Percentiles rank a stretch among this genome's conserved stretches.
Conservation (phyloP, 2,797 vertebrate species). For the Leucoraja ocellata region DNA sequence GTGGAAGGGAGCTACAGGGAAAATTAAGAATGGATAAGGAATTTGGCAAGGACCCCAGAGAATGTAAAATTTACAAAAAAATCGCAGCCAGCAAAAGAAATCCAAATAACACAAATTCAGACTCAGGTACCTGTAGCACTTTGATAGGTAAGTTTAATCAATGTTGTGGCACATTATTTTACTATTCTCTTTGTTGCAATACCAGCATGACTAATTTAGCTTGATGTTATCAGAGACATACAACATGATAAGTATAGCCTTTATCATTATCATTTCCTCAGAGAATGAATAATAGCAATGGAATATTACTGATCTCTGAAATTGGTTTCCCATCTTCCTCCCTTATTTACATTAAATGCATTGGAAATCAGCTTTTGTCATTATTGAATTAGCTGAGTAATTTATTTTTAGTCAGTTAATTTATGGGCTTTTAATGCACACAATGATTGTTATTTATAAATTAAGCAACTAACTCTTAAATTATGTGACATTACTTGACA, state of each 20-base stretch:
- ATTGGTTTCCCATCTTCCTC: no score
- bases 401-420: constrained; percentile 36
- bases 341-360: constrained; percentile 33
- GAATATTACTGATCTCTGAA: constrained; percentile 34
- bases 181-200: neutral
- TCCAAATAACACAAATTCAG: neutral
- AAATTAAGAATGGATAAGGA: no score
- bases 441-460: constrained; percentile 35
- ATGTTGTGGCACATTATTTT: neutral
- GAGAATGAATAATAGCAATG: neutral
- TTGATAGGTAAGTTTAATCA: neutral
- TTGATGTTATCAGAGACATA: constrained; percentile 12
- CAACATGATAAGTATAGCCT: neutral
- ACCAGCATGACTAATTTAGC: constrained; percentile 12
- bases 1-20: no score
- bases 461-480: constrained; percentile 36
- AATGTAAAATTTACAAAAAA: neutral
- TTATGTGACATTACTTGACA: constrained; percentile 36
- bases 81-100: neutral
- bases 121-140: neutral
- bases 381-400: constrained; percentile 36
- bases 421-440: constrained; percentile 23
- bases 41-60: no score
- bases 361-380: constrained; percentile 14
- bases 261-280: neutral